Conservation (phyloP, 2,113 vertebrate species). For the Shinisaurus crocodilurus region DNA sequence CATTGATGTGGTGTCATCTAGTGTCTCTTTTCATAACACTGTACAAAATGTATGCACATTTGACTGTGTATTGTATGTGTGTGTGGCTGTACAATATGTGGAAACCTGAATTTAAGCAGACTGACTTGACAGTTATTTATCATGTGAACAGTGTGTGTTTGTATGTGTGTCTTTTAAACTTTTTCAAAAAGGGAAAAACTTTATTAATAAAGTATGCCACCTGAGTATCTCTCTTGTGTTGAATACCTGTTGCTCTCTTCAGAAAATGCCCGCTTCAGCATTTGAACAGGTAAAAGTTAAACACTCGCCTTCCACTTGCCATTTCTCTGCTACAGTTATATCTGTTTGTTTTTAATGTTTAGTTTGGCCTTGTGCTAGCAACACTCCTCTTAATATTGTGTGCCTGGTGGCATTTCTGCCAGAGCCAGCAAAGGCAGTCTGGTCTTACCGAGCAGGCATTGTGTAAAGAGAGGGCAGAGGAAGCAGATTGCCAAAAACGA, state of each 20-base stretch:
- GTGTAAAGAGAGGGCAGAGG: slow-evolving; percentile 1
- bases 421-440: slow-evolving; percentile 8
- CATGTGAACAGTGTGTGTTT: slow-evolving; percentile 65
- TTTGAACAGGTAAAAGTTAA: neutral
- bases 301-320: neutral
- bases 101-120: slow-evolving; percentile 49
- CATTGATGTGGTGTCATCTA: slow-evolving; percentile 50
- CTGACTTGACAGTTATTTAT: slow-evolving; percentile 42
- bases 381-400: neutral
- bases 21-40: slow-evolving; percentile 47
- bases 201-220: slow-evolving; percentile 29
- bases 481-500: slow-evolving; percentile 20
- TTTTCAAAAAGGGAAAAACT: slow-evolving; percentile 69
- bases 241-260: neutral
- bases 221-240: slow-evolving; percentile 48
- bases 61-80: slow-evolving; percentile 42
- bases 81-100: slow-evolving; percentile 46
- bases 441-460: neutral
- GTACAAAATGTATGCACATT: slow-evolving; percentile 41
- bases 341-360: neutral
- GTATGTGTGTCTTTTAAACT: slow-evolving; percentile 71
- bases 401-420: slow-evolving; percentile 21
- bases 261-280: neutral
- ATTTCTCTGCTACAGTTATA: neutral
- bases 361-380: rapidly evolving